Conservation (phyloP, 2,113 vertebrate genomes). For the Pardalotus punctatus region DNA sequence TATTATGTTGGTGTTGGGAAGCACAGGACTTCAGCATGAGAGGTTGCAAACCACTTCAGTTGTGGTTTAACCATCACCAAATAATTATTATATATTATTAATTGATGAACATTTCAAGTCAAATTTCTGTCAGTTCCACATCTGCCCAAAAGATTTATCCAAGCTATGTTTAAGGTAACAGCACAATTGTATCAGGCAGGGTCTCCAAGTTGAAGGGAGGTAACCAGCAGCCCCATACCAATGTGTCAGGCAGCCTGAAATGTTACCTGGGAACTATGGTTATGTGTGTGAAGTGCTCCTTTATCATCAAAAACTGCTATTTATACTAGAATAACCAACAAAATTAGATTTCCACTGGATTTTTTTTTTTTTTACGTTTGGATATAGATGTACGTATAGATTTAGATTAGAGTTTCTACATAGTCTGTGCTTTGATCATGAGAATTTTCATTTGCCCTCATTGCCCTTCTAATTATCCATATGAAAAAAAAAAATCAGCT, state of each 20-base stretch:
- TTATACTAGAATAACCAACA: background rate
- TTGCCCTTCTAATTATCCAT: background rate
- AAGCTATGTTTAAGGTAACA: background rate
- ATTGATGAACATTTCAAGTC: background rate
- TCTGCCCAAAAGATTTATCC: background rate
- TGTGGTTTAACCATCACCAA: background rate
- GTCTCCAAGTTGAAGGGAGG: background rate
- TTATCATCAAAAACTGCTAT: background rate
- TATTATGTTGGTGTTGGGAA: background rate
- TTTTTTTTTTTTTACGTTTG: background rate
- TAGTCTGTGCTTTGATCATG: background rate
- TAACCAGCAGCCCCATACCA: background rate
- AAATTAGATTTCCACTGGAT: background rate
- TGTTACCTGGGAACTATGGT: background rate
- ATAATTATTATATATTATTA: background rate
- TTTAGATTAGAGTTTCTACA: background rate
- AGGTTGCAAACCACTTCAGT: background rate
- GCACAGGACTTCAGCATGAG: background rate
- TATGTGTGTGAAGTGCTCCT: fast-evolving
- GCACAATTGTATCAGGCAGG: background rate
- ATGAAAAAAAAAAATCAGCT: background rate
- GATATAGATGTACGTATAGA: background rate
- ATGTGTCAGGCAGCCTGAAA: background rate
- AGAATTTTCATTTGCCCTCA: background rate
- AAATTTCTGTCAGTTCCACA: background rate